phyloP scores from a whole-genome alignment of 2,113 vertebrate genomes.

The Limanda limanda region DNA sequence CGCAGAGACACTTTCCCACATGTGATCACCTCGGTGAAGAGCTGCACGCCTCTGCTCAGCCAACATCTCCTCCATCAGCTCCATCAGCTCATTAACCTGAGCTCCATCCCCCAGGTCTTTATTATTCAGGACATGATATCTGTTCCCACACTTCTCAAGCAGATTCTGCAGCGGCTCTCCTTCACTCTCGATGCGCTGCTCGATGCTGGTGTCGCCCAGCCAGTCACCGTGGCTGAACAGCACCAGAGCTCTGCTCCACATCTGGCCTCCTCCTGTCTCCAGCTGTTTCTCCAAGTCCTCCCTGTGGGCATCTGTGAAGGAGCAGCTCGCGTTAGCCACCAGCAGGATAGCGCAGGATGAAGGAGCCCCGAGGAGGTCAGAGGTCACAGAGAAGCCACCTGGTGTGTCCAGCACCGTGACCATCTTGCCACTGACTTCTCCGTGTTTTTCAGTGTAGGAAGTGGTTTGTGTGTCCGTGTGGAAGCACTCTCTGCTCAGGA shows the following conservation, averaged over 20 bases:
- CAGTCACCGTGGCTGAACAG: slow-evolving; percentile 78
- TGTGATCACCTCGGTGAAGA: slow-evolving; percentile 10
- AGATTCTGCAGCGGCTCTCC: slow-evolving; percentile 67
- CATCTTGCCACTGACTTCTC: slow-evolving; percentile 14
- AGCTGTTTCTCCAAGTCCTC: slow-evolving; percentile 63
- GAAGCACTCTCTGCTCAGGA: slow-evolving; percentile 62
- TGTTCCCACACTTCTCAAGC: slow-evolving; percentile 71
- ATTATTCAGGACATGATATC: slow-evolving; percentile 77
- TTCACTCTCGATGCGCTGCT: slow-evolving; percentile 76
- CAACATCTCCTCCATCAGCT: slow-evolving; percentile 68
- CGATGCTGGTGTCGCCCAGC: slow-evolving; percentile 68
- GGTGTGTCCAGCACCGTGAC: slow-evolving; percentile 73
- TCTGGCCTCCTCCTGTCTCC: slow-evolving; percentile 16
- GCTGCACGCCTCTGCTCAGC: slow-evolving; percentile 23
- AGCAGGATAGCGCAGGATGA: slow-evolving; percentile 60
- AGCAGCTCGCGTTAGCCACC: slow-evolving; percentile 73
- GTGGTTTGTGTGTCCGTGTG: slow-evolving; percentile 24
- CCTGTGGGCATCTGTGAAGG: slow-evolving; percentile 50
- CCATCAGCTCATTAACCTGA: slow-evolving; percentile 67
- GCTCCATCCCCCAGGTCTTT: slow-evolving; percentile 32
- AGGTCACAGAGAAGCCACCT: slow-evolving; percentile 39
- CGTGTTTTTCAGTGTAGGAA: slow-evolving; percentile 29
- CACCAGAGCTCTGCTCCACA: slow-evolving; percentile 64
- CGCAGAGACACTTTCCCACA: slow-evolving; percentile 13
- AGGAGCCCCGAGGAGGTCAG: slow-evolving; percentile 45